Evolutionary conservation across 92 coral and sea anemone species (phyloP), one percentile per base, ranked within the genome.

Genomic region (Zoanthus sociatus): DNA sequence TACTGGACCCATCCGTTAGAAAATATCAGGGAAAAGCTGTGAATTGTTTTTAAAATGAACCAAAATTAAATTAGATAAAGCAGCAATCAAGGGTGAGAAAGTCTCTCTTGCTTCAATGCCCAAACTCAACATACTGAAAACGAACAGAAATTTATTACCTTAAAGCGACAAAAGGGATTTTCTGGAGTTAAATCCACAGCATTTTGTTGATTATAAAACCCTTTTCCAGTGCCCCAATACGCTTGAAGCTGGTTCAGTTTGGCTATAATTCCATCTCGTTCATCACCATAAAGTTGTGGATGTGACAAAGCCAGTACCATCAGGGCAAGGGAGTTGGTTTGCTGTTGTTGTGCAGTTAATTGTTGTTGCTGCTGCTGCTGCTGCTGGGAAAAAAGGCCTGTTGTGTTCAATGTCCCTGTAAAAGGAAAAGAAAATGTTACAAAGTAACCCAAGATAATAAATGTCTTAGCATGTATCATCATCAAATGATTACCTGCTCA

Each of bases 261-360:
- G 4, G 99, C 99, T 85, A 96, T 92, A 26, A 96, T 96, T 1
- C 98, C 95, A 90, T 96, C 99, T 42, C 99, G 90, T 73, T 96
- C 99, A 90, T 96, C 99, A 55, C 98, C 97, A 85, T 95, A 84
- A 63, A 96, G 93, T 89, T 96, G 98, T 47, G 99, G 99, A 46
- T 90, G 94, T 21, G 99, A 92, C 45, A 96, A 83, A 13, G 95
- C 98, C 47, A 93, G 90, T 55, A 90, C 89, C 92, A 92, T 87
- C 9, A 79, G 94, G 7, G 92, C 92, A 83, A 94, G 78, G 18
- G 90, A 87, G 50, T 69, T 66, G 37, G 46, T 88, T 70, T 78
- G 89, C 50, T 87, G 91, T 37, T 70, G 53, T 30, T 63, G 81
- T 1, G 83, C 66, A 68, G 71, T 90, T 18, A 83, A 18, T 72